Base-by-base conservation (phyloP, 2,888 invertebrate species). In the Xanthorhoe spadicearia region DNA sequence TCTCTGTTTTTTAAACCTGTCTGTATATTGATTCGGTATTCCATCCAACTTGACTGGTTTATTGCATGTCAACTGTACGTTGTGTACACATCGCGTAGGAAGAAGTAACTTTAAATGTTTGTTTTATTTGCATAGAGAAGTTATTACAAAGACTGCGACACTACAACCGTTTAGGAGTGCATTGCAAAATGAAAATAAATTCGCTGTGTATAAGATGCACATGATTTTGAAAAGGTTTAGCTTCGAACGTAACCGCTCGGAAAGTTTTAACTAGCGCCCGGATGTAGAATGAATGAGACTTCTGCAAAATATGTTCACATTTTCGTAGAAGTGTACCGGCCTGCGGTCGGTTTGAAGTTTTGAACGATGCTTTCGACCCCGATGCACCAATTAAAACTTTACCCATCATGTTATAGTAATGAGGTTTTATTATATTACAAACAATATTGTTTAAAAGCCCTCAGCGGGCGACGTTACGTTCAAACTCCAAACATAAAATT, bases 381-480 rank as follows among this genome's bases (percentile, higher is more conserved):
- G 78, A 77, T 81, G 81, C 78, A 74, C 79, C 83, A 84, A 85
- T 87, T 88, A 85, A 87, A 87, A 87, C 81, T 86, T 87, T 81
- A 69, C 61, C 68, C 69, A 67, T 71, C 66, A 66, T 66, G 70
- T 66, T 59, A 66, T 66, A 66, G 69, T 70, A 72, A 74, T 71
- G 71, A 74, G 72, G 64, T 69, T 74, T 72, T 71, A 69, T 73
- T 64, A 66, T 50, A 68, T 63, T 66, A 67, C 69, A 72, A 73
- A 70, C 71, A 70, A 69, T 71, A 71, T 72, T 68, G 70, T 69
- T 66, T 61, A 70, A 69, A 71, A 71, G 71, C 70, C 61, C 61
- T 57, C 71, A 52, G 68, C 53, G 59, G 61, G 63, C 66, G 64
- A 63, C 68, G 69, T 74, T 71, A 71, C 56, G 58, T 69, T 62